Evolutionary conservation across 2,888 invertebrate genomes (phyloP).

Genomic region (Polymixis lichenea): DNA sequence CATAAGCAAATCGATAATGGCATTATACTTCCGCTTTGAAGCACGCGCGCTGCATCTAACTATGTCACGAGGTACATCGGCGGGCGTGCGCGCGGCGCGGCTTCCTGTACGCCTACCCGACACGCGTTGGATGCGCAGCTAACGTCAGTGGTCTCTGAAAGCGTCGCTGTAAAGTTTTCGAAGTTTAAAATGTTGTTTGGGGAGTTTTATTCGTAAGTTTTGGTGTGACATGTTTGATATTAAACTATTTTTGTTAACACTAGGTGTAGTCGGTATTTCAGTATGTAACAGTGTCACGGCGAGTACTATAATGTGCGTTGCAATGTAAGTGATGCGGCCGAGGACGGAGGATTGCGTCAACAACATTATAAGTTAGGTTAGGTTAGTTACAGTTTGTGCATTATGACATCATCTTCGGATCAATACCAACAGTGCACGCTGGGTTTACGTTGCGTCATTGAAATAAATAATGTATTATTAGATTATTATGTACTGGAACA

Average conservation of each 20-base stretch:
- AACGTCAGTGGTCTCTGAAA: constrained; percentile 54
- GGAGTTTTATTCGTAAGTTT: constrained; percentile 28
- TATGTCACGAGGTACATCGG: constrained; percentile 79
- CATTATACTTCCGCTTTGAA: constrained; percentile 89
- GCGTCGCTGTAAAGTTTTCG: constrained; percentile 55
- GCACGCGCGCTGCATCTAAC: constrained; percentile 87
- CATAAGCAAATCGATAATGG: constrained; percentile 90
- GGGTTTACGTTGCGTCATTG: constrained; percentile 46
- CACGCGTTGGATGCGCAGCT: constrained; percentile 41
- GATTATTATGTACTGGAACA: constrained; percentile 36
- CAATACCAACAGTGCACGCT: constrained; percentile 54
- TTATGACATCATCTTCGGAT: constrained; percentile 62
- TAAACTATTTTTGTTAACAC: constrained; percentile 4
- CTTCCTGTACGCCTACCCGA: constrained; percentile 29
- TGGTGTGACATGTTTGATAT: constrained; percentile 10
- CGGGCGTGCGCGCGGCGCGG: constrained; percentile 34
- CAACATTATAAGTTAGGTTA: constrained; percentile 65
- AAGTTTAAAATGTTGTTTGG: constrained; percentile 58
- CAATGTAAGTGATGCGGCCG: constrained; percentile 9
- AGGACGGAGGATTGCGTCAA: constrained; percentile 28
- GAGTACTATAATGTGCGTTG: constrained; percentile 32
- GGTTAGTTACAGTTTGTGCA: constrained; percentile 69
- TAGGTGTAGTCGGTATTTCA: constrained; percentile 16
- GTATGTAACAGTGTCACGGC: constrained; percentile 44
- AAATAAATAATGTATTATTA: constrained; percentile 39